Base-by-base conservation (phyloP, 2,113 vertebrate genomes). In the Forbesichthys papilliferus region DNA sequence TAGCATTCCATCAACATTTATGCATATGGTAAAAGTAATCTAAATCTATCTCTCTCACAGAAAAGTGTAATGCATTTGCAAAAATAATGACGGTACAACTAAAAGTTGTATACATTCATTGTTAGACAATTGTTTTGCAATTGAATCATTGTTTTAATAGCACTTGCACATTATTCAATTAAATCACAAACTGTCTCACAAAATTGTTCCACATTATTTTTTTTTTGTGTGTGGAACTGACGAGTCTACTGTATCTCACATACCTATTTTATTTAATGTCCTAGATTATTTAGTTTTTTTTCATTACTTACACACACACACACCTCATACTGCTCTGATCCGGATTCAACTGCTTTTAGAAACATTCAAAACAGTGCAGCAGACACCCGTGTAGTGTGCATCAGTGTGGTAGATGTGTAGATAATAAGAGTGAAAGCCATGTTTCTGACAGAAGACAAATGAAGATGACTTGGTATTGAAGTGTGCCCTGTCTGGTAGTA, bases 301-400 rank as follows among this genome's bases (percentile, higher is more conserved):
- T 63, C 61, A 65, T 71, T 71, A 58, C 71, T 77, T 69, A 73
- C 67, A 54, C 74, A 56, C 82, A 61, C 71, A 58, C 59, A 3
- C 12, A 8, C 27, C 57, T 58, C 47, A 82, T 75, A 88, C 89
- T 88, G 86, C 91, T 87, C 77, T 80, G 83, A 90, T 89, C 90
- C 91, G 90, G 86, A 90, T 90, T 77, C 74, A 88, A 67, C 89
- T 88, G 87, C 91, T 84, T 88, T 59, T 57, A 74, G 79, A 79
- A 82, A 68, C 77, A 79, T 80, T 71, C 77, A 79, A 73, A 66
- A 71, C 71, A 64, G 46, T 60, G 68, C 7, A n/a, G 36, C 71
- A 75, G 67, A 76, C 59, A 63, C 52, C 48, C 1, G n/a, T 20
- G 16, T 56, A 8, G 10, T 56, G 54, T 56, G 54, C 51, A 52